Conservation (phyloP, 2,797 vertebrate genomes). For the Liparis tanakae region DNA sequence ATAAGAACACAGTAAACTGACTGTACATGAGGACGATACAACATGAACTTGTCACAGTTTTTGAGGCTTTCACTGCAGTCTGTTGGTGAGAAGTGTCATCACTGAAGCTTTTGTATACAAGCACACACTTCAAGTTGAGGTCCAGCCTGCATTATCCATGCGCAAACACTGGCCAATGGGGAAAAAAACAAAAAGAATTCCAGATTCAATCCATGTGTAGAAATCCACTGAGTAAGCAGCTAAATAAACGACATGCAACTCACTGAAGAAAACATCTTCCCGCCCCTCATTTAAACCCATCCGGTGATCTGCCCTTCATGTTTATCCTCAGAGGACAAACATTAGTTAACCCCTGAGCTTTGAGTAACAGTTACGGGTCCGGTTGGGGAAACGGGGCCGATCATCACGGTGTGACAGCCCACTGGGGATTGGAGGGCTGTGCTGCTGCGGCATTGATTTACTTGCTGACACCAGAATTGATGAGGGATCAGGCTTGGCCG, state of each 20-base stretch:
- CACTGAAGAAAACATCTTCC: slow-evolving; percentile 10
- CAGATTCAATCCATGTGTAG: slow-evolving; percentile 62
- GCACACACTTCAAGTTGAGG: slow-evolving; percentile 48
- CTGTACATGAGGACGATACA: slow-evolving; percentile 65
- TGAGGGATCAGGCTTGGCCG: slow-evolving; percentile 78
- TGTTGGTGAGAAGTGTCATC: slow-evolving; percentile 47
- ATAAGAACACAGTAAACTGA: slow-evolving; percentile 61
- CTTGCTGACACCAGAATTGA: slow-evolving; percentile 84
- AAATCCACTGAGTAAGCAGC: slow-evolving; percentile 53
- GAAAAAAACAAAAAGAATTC: slow-evolving; percentile 19
- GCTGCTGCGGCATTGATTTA: slow-evolving; percentile 81
- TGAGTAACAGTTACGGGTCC: slow-evolving; percentile 66
- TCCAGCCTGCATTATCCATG: slow-evolving; percentile 51
- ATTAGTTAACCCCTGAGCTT: slow-evolving; percentile 75
- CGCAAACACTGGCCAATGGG: slow-evolving; percentile 45
- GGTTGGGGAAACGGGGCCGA: slow-evolving; percentile 55
- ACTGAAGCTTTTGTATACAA: slow-evolving; percentile 54
- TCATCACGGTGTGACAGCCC: slow-evolving; percentile 61
- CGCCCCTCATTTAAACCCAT: slow-evolving; percentile 44
- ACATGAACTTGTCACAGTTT: slow-evolving; percentile 63
- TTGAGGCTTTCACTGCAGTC: slow-evolving; percentile 63
- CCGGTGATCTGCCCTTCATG: slow-evolving; percentile 65
- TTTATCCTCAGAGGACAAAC: slow-evolving; percentile 78
- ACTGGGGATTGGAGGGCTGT: slow-evolving; percentile 67
- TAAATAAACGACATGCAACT: slow-evolving; percentile 28